Evolutionary conservation across 2,888 invertebrate genomes (phyloP).

Genomic region (Philaethria dido): DNA sequence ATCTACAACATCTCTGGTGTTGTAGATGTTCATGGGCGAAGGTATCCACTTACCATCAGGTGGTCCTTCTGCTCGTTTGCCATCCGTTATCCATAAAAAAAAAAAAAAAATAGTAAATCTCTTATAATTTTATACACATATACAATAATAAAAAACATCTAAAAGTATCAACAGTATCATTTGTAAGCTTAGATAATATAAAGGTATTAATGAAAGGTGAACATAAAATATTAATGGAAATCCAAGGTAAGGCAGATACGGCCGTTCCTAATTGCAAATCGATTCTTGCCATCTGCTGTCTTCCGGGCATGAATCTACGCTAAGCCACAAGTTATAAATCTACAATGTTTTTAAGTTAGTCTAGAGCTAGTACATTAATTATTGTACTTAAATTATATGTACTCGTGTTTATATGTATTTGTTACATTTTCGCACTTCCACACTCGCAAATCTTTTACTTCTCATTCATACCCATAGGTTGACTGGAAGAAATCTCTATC

Average conservation of each 20-base stretch:
- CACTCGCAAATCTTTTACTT: no score
- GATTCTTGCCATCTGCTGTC: slow-evolving; percentile 58
- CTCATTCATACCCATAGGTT: no score
- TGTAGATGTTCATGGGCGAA: no score
- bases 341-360: not conserved
- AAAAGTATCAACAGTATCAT: slow-evolving; percentile 11
- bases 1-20: no score
- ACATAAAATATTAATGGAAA: slow-evolving; percentile 29
- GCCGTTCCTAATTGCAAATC: slow-evolving; percentile 63
- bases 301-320: slow-evolving; percentile 41
- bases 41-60: no score
- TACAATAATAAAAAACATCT: not conserved
- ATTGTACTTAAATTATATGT: no score
- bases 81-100: no score
- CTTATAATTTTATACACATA: not conserved
- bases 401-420: no score
- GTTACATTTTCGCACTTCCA: no score
- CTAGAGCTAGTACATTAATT: not conserved
- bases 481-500: no score
- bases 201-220: not conserved
- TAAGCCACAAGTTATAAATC: slow-evolving; percentile 34
- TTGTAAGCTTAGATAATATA: not conserved
- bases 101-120: not conserved
- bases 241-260: slow-evolving; percentile 28
- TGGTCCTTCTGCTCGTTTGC: no score